Evolutionary conservation across 2,888 invertebrate genomes (phyloP), one percentile per base, ranked within the genome.

Genomic region (Drosophila nr. perissopoda): DNA sequence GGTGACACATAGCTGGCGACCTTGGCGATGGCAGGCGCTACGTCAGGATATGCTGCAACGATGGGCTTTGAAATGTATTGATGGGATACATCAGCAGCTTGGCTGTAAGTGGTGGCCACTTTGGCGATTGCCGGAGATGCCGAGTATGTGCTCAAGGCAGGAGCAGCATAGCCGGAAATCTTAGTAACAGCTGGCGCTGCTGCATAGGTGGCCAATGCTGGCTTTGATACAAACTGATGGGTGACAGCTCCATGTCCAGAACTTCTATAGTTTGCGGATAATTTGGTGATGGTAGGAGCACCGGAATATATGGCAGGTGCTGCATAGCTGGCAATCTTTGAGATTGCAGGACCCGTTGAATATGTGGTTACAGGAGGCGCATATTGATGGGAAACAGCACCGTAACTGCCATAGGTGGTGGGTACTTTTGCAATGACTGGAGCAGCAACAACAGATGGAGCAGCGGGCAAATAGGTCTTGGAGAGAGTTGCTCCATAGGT

Each of bases 331-430:
- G 79, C 59, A 29, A 73, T 40, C 38, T 82, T 90, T 13, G 81
- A 57, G 10, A 74, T 34, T n/a, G 29, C 21, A 0, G 57, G 29
- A 57, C 38, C 38, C 7, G 36, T 38, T 31, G 29, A 51, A n/a
- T 27, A 51, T 25, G 29, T 51, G 51, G 49, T 27, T 27, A 27
- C 3, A 6, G 77, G 71, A n/a, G 77, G 67, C 18, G 82, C 80
- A 59, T 85, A 83, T 18, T 90, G 91, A 65, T 91, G 90, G 1
- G 90, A 88, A 10, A 81, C 62, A 0, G 81, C 85, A 8, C 90
- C 73, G 21, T 13, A 21, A 16, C 45, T 21, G 45, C 45, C 45
- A 25, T 45, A 45, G 10, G 2, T 16, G 21, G 16, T 45, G 16
- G 45, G 21, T 45, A 78, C 63, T n/a, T 80, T 81, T 2, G 78